These are phyloP conservation scores for Menura novaehollandiae DNA, from an alignment of 2,113 vertebrate genomes.

Conservation along the genomic window DNA sequence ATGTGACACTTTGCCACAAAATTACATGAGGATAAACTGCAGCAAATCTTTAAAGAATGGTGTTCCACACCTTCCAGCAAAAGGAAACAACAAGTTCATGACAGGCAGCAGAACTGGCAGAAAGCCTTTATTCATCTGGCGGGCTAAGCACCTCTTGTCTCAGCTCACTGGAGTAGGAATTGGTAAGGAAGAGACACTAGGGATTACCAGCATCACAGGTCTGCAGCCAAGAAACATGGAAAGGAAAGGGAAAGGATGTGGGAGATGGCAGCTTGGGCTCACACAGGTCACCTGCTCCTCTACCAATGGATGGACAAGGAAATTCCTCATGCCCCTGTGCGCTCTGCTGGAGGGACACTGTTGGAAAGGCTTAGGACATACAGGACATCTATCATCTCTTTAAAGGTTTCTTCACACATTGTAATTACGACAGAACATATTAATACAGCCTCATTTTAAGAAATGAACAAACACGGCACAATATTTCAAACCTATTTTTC, in stretches of 20 bases:
- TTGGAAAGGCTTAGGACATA: neutral
- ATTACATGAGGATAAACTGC: neutral
- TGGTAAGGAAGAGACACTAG: neutral
- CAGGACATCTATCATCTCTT: neutral
- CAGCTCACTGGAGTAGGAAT: neutral
- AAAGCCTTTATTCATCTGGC: neutral
- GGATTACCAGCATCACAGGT: neutral
- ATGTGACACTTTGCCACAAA: neutral
- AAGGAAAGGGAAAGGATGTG: neutral
- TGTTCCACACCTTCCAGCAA: neutral
- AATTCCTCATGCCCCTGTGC: neutral
- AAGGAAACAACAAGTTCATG: neutral
- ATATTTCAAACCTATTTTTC: neutral
- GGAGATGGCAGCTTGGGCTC: neutral
- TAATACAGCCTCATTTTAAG: neutral
- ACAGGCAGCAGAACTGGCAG: neutral
- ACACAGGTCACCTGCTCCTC: neutral
- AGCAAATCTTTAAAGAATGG: neutral
- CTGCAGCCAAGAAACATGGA: neutral
- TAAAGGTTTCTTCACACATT: neutral
- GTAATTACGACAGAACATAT: neutral
- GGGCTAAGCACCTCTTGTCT: neutral
- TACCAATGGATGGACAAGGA: neutral
- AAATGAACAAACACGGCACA: neutral
- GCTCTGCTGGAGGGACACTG: neutral